These are phyloP conservation scores for Pangasius sanitwongsei DNA, from an alignment of 2,797 vertebrate genomes.

Conservation along the genomic window DNA sequence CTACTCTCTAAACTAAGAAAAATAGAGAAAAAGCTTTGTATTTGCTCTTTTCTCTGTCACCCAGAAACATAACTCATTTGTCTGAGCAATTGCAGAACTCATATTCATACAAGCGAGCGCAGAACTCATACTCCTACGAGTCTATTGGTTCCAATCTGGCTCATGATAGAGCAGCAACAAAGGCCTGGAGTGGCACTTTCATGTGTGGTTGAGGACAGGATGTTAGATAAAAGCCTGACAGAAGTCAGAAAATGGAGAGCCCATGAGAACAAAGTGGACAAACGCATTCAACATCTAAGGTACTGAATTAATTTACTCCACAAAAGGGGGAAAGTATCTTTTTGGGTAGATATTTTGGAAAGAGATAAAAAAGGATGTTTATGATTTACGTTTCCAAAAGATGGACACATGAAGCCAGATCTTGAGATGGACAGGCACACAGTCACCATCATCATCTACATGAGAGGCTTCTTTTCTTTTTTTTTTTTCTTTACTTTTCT, in stretches of 20 bases:
- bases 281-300: constrained; percentile 78
- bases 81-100: constrained; percentile 25
- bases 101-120: background rate
- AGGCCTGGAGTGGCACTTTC: constrained; percentile 75
- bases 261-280: constrained; percentile 78
- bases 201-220: constrained; percentile 74
- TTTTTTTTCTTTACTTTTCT: background rate
- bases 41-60: background rate
- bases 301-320: constrained; percentile 69
- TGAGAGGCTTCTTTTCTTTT: constrained; percentile 36
- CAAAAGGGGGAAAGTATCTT: constrained; percentile 55
- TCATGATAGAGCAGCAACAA: constrained; percentile 65
- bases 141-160: constrained; percentile 60
- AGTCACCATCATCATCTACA: constrained; percentile 20
- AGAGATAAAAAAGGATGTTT: constrained; percentile 75
- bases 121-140: constrained; percentile 14
- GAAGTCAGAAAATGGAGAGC: constrained; percentile 71
- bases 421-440: constrained; percentile 22
- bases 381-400: constrained; percentile 53
- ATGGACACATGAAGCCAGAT: constrained; percentile 51
- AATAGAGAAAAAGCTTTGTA: background rate
- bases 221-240: constrained; percentile 81
- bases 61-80: constrained; percentile 12
- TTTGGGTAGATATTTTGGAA: constrained; percentile 72
- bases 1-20: background rate